phyloP scores from a whole-genome alignment of 2,888 invertebrate genomes.

The Ectemnius lituratus region DNA sequence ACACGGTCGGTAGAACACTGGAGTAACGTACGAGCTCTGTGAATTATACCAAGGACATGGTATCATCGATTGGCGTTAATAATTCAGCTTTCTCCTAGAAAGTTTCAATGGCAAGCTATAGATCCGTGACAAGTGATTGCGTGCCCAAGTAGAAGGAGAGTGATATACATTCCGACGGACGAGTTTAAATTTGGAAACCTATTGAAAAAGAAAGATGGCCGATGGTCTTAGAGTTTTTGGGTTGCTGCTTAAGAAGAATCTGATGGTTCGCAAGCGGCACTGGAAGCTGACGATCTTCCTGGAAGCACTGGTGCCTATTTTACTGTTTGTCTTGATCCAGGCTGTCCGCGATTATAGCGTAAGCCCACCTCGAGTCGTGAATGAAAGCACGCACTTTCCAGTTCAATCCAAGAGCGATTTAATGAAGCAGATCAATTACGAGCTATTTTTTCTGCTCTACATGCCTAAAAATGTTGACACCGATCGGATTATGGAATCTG shows the following conservation, averaged over 20 bases:
- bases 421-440: constrained; percentile 1
- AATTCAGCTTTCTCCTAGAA: constrained; percentile 41
- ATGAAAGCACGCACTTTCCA: constrained; percentile 61
- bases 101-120: constrained; percentile 42
- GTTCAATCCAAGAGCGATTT: constrained; percentile 38
- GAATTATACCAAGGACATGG: too few species aligned
- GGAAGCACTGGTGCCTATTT: constrained; percentile 67
- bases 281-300: constrained; percentile 69
- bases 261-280: constrained; percentile 70
- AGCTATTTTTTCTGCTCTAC: constrained; percentile 60
- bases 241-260: constrained; percentile 71
- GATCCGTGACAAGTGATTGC: not conserved
- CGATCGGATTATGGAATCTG: constrained; percentile 58
- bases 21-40: too few species aligned
- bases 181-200: constrained; percentile 41
- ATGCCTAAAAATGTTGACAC: constrained; percentile 65
- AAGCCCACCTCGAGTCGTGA: constrained; percentile 48
- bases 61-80: constrained; percentile 38
- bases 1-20: too few species aligned
- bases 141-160: not conserved
- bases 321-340: constrained; percentile 66
- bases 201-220: too few species aligned
- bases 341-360: constrained; percentile 65
- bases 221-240: constrained; percentile 55
- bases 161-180: not conserved